phyloP scores from a whole-genome alignment of 2,113 vertebrate genomes.

The Falco punctatus region DNA sequence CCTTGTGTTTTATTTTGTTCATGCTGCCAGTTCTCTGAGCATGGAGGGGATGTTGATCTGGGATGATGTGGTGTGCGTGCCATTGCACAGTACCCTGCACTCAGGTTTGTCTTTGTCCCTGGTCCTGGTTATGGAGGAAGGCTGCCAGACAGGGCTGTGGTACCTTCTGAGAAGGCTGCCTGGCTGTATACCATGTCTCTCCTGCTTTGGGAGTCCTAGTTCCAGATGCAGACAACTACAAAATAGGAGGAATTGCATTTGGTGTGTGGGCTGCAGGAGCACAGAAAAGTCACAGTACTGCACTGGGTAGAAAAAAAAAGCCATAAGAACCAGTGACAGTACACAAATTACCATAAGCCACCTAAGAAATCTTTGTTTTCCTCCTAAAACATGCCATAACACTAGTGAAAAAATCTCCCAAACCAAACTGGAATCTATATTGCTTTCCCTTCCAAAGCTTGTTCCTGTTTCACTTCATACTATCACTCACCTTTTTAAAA shows the following conservation, averaged over 20 bases:
- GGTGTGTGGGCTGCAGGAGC: not conserved
- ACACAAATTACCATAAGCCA: not conserved
- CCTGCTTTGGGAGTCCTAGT: not conserved
- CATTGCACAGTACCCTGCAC: not conserved
- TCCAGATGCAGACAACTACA: not conserved
- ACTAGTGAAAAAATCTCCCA: not conserved
- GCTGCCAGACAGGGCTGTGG: not conserved
- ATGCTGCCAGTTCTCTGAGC: not conserved
- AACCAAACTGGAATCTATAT: not conserved
- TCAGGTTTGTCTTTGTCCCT: not conserved
- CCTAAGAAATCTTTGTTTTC: not conserved
- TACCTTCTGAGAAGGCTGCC: not conserved
- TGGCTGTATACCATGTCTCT: not conserved
- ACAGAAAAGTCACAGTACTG: not conserved
- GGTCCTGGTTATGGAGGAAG: not conserved
- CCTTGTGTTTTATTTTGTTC: not conserved
- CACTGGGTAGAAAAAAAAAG: not conserved
- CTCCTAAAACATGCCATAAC: not conserved
- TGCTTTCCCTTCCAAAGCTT: not conserved
- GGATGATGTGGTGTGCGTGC: not conserved
- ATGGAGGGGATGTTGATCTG: not conserved
- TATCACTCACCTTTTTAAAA: not conserved
- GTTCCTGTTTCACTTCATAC: not conserved
- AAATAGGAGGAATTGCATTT: not conserved
- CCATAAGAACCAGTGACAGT: not conserved